A percentile compares a stretch with the other conserved stretches of the same genome.
Evolutionary conservation across 2,113 vertebrate genomes (phyloP).

Genomic region (Athene noctua): DNA sequence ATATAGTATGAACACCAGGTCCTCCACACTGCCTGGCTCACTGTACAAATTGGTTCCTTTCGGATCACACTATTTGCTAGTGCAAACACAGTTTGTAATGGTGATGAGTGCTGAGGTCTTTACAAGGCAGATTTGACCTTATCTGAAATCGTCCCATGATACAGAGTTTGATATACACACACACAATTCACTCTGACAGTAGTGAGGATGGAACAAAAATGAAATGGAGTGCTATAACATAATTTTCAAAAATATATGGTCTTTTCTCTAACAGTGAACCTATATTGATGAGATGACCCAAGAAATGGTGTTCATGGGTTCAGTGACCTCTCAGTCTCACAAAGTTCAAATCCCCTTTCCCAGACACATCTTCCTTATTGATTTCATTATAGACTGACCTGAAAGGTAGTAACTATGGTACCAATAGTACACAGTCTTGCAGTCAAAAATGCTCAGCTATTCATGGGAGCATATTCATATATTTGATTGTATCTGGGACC

Average conservation of each 20-base stretch:
- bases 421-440: not conserved
- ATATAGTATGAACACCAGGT: not conserved
- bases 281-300: not conserved
- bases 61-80: not conserved
- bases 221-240: not conserved
- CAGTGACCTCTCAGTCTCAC: not conserved
- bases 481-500: not conserved
- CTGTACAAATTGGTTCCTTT: not conserved
- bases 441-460: not conserved
- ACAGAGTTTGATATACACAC: not conserved
- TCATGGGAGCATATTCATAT: not conserved
- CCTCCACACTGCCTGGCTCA: not conserved
- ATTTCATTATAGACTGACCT: not conserved
- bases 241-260: not conserved
- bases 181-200: not conserved
- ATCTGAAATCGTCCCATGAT: not conserved
- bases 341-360: not conserved
- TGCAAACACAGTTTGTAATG: not conserved
- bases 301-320: not conserved
- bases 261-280: not conserved
- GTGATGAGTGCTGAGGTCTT: not conserved
- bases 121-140: not conserved
- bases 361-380: not conserved
- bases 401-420: not conserved
- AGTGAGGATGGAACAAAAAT: not conserved